These are phyloP conservation scores for Suncus etruscus DNA, from an alignment of 2,113 vertebrate species.

Conservation along the genomic window DNA sequence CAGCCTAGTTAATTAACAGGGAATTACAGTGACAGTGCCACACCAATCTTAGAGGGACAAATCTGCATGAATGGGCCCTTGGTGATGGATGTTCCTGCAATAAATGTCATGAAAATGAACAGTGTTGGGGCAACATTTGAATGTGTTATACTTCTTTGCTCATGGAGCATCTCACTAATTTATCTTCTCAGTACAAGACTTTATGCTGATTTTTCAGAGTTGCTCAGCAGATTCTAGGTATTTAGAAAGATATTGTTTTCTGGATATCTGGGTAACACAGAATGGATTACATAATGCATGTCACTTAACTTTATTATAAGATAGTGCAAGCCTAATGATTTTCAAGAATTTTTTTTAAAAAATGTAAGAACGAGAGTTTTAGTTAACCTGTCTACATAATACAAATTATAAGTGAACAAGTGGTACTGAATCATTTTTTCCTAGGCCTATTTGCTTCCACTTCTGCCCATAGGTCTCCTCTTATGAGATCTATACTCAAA, in stretches of 20 bases:
- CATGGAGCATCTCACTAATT: neutral
- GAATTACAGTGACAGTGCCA: slow-evolving; percentile 44
- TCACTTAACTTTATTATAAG: neutral
- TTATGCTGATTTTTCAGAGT: neutral
- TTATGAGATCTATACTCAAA: neutral
- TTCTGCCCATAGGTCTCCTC: no score
- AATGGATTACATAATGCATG: neutral
- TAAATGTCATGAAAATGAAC: slow-evolving; percentile 62
- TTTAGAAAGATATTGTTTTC: no score
- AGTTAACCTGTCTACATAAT: fast-evolving
- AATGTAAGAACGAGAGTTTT: neutral
- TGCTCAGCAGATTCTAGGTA: neutral
- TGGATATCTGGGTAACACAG: neutral
- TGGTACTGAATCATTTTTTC: fast-evolving
- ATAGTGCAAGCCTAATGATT: neutral
- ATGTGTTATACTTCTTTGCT: neutral
- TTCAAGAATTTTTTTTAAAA: no score
- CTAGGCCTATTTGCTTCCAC: neutral
- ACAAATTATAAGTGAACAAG: neutral
- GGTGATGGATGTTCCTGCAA: slow-evolving; percentile 49
- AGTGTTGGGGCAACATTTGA: slow-evolving; percentile 33
- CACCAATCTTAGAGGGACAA: slow-evolving; percentile 63
- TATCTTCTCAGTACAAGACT: fast-evolving
- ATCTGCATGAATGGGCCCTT: slow-evolving; percentile 27
- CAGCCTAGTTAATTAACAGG: slow-evolving; percentile 68